phyloP scores from a whole-genome alignment of 2,797 vertebrate genomes.

The Oreochromis grahami region DNA sequence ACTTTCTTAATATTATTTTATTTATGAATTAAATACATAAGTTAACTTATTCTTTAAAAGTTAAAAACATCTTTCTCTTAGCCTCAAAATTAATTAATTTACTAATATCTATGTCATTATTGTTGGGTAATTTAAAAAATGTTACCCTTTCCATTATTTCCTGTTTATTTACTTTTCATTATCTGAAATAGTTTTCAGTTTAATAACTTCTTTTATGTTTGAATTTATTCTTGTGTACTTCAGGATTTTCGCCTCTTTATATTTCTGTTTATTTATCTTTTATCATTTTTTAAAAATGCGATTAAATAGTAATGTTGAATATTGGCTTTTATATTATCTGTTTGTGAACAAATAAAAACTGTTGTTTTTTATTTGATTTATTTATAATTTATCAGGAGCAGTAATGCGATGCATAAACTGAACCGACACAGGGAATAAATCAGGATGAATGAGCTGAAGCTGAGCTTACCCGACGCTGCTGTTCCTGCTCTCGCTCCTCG shows the following conservation, averaged over 20 bases:
- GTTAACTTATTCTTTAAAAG: not conserved
- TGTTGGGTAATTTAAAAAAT: not conserved
- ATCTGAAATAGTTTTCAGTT: not conserved
- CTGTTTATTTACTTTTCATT: not conserved
- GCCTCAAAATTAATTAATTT: not conserved
- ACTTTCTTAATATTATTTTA: not conserved
- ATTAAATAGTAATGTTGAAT: not conserved
- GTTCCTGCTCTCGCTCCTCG: conserved; percentile 45
- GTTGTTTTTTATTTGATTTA: not conserved
- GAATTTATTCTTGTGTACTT: not conserved
- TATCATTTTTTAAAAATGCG: not conserved
- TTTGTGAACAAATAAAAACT: not conserved
- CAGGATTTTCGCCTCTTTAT: not conserved
- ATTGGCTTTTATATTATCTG: not conserved
- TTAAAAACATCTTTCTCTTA: not conserved
- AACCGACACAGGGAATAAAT: not conserved
- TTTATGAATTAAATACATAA: not conserved
- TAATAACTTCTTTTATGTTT: not conserved
- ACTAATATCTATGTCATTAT: not conserved
- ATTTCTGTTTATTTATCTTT: not conserved
- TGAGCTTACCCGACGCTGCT: conserved; percentile 67
- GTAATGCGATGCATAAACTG: not conserved
- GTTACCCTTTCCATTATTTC: not conserved
- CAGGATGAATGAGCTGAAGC: not conserved
- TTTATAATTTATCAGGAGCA: not conserved